Conservation (phyloP, 2,797 vertebrate species). For the Todus mexicanus region DNA sequence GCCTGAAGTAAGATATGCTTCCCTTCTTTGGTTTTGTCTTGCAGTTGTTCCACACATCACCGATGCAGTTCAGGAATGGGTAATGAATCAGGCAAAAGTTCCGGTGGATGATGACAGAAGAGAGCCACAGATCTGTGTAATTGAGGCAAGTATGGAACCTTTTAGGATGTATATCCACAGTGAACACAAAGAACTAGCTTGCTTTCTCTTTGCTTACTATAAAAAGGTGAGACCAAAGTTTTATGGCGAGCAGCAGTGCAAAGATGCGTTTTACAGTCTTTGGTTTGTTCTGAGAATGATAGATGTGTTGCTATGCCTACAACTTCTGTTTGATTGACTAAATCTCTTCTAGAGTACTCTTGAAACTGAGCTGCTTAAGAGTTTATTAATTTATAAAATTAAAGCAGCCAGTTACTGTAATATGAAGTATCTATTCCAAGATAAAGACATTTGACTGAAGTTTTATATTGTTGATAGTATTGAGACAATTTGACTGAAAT, state of each 20-base stretch:
- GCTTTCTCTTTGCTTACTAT: background rate
- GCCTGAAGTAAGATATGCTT: background rate
- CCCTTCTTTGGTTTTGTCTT: constrained; percentile 10
- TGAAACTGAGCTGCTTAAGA: background rate
- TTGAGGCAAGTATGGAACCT: constrained; percentile 71
- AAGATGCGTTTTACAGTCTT: background rate
- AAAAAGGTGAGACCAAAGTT: background rate
- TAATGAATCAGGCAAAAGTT: constrained; percentile 80
- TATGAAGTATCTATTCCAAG: background rate
- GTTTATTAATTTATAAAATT: background rate
- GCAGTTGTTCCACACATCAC: constrained; percentile 82
- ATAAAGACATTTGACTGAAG: background rate
- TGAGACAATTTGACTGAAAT: background rate
- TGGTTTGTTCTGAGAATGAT: background rate
- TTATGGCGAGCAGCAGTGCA: background rate
- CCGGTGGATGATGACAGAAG: constrained; percentile 74
- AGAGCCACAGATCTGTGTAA: constrained; percentile 80
- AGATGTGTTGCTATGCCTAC: background rate
- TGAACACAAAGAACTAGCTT: background rate
- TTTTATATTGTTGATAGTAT: background rate
- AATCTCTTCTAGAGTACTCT: background rate
- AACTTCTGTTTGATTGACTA: background rate
- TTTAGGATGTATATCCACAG: background rate
- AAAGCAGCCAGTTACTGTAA: background rate
- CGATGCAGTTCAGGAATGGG: constrained; percentile 82